Evolutionary conservation across 2,113 vertebrate genomes (phyloP).

Genomic region (Barnardius zonarius): DNA sequence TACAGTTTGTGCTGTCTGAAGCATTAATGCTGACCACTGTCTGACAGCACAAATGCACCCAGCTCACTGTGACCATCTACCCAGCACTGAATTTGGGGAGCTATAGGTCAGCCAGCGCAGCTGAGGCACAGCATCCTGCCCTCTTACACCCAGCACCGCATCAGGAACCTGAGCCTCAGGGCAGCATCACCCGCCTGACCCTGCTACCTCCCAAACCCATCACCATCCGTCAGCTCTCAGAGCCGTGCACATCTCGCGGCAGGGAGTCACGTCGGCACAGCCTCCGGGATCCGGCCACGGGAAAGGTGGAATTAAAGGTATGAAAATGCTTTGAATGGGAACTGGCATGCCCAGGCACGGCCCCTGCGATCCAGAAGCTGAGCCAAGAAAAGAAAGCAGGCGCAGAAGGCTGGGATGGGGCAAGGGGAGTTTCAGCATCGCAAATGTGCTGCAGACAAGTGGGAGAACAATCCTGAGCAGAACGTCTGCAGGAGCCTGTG

Average conservation of each 20-base stretch:
- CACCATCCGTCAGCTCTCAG: fast-evolving
- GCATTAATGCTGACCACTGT: background rate
- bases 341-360: background rate
- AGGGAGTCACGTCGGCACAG: background rate
- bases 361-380: background rate
- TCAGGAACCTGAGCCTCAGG: background rate
- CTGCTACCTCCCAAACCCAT: background rate
- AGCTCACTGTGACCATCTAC: background rate
- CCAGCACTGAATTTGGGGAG: background rate
- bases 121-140: background rate
- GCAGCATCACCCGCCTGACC: background rate
- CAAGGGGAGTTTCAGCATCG: background rate
- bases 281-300: background rate
- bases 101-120: background rate
- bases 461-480: background rate
- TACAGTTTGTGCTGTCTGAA: fast-evolving
- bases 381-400: background rate
- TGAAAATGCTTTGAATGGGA: background rate
- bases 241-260: background rate
- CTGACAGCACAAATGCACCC: fast-evolving
- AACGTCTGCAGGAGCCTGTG: background rate
- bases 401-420: background rate
- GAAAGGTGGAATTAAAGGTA: background rate
- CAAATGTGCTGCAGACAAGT: background rate
- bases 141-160: fast-evolving